Evolutionary conservation across 2,888 invertebrate species (phyloP), one percentile per base, ranked within the genome.

Genomic region (Bhutanitis thaidina): DNA sequence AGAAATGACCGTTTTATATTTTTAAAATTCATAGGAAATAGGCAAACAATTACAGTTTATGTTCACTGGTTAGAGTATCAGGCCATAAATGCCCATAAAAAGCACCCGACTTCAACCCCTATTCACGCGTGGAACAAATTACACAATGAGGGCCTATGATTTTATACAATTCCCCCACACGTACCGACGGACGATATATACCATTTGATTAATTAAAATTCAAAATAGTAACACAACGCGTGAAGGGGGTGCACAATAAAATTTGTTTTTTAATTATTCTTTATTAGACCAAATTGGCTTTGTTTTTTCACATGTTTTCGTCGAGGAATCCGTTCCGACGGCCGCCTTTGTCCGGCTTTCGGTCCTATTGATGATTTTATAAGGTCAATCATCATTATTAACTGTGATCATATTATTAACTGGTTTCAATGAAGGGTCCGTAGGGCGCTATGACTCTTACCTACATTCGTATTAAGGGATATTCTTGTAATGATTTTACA

Each of bases 351-450:
- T 78, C 64, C 56, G 50, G 32, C 56, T 43, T 76, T 85, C 88
- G 88, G 87, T 70, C 38, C 75, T 71, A 88, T 88, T 87, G 86
- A 86, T 75, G 84, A 88, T 89, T 89, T 81, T 88, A 81, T 73
- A 84, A 83, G 85, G 80, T 76, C 85, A 84, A 87, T 89, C 83
- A 80, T 80, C 72, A 82, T 84, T 80, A 87, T 87, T 80, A 78
- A 76, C 78, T 77, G 65, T 74, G 79, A 83, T 86, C 74, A 71
- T 79, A 83, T 82, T 80, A 83, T 84, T 82, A 83, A 83, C 82
- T 77, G 76, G 81, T 80, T 77, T 79, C 68, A 58, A 62, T 67
- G 67, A 75, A 74, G 71, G 77, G 69, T 69, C 71, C 57, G 52
- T 32, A 52, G 32, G 53, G 43, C 49, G 43, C 59, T 53, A 64